phyloP scores from a whole-genome alignment of 1,140 invertebrate genomes.

The Cataglyphis hispanica region DNA sequence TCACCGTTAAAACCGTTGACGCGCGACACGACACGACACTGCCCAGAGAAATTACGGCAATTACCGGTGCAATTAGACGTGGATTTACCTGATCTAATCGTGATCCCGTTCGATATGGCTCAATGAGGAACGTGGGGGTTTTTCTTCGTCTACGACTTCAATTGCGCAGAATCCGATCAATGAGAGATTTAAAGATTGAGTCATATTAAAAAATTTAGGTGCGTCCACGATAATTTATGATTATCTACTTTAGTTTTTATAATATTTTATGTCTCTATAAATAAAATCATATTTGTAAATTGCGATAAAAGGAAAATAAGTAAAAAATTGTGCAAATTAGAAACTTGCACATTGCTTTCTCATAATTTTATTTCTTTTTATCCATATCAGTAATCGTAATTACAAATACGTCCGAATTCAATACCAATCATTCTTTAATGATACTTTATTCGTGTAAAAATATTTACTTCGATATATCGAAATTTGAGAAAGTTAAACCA shows the following conservation, averaged over 20 bases:
- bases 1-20: conserved; percentile 76
- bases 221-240: not conserved
- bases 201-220: not conserved
- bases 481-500: no score
- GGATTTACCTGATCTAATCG: conserved; percentile 54
- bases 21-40: conserved; percentile 68
- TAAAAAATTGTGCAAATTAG: no score
- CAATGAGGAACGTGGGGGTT: conserved; percentile 36
- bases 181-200: not conserved
- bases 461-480: no score
- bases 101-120: conserved; percentile 18
- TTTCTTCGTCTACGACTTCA: not conserved
- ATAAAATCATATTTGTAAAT: not conserved
- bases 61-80: conserved; percentile 30
- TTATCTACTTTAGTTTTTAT: not conserved
- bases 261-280: not conserved
- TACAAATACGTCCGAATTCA: no score
- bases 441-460: no score
- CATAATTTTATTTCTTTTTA: no score
- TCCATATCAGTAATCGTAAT: no score
- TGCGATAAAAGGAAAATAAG: no score
- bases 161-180: not conserved
- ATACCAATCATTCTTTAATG: no score
- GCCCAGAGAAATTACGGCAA: conserved; percentile 29
- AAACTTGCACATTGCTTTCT: no score